phyloP scores from a whole-genome alignment of 2,113 vertebrate species.

The Trinectes maculatus region DNA sequence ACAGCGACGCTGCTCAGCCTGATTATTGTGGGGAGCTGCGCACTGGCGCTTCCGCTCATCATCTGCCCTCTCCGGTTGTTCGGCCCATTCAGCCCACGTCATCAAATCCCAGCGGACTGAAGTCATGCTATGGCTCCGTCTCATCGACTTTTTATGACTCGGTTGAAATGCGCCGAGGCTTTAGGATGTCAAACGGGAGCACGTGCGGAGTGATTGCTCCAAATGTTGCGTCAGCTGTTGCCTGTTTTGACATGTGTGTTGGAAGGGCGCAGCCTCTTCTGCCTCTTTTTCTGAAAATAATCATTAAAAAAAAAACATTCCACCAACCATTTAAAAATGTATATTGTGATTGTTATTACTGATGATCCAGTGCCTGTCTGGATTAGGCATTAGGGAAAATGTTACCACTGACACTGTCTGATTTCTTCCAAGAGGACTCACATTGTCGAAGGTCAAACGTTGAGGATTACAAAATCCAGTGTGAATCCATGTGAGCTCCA shows the following conservation, averaged over 20 bases:
- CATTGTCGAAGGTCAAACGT: constrained; percentile 7
- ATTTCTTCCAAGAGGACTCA: background rate
- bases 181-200: background rate
- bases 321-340: no score
- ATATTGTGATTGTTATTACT: background rate
- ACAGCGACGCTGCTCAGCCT: constrained; percentile 66
- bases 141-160: constrained; percentile 31
- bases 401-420: background rate
- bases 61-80: constrained; percentile 66
- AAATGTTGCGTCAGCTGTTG: background rate
- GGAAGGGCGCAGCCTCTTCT: no score
- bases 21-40: constrained; percentile 76
- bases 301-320: no score
- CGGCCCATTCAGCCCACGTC: constrained; percentile 72
- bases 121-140: constrained; percentile 24
- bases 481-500: constrained; percentile 11
- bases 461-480: constrained; percentile 6
- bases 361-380: background rate
- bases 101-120: constrained; percentile 55
- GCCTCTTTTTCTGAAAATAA: no score
- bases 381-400: background rate
- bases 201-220: background rate
- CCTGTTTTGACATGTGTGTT: background rate
- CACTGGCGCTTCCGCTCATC: constrained; percentile 72
- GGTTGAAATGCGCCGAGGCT: constrained; percentile 1